A percentile compares a stretch with the other conserved stretches of the same genome.
Conservation (phyloP, 2,888 invertebrate species). For the Petrolisthes cinctipes region DNA sequence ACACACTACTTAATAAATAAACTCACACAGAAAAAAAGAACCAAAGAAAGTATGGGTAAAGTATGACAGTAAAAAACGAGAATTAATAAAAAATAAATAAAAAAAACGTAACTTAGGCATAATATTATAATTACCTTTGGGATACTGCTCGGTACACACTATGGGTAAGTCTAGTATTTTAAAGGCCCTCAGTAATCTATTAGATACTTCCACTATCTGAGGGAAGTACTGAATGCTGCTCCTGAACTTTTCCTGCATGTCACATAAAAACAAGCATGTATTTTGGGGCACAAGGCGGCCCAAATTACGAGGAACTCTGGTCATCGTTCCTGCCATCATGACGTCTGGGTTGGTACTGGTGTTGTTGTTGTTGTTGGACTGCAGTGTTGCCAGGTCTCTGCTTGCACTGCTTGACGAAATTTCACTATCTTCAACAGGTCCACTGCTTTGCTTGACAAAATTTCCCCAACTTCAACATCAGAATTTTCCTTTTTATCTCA, state of each 20-base stretch:
- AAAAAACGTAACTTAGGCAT: neutral
- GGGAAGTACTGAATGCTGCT: conserved; percentile 72
- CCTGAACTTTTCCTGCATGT: conserved; percentile 75
- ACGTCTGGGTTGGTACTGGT: no score
- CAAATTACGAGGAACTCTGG: conserved; percentile 24
- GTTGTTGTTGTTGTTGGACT: no score
- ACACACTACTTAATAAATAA: no score
- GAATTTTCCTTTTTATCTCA: no score
- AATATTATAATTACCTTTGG: conserved; percentile 70
- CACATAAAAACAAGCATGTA: conserved; percentile 74
- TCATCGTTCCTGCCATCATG: conserved; percentile 25
- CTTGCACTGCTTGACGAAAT: no score
- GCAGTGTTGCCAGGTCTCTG: no score
- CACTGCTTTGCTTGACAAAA: no score
- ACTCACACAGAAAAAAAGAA: no score
- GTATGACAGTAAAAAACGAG: no score
- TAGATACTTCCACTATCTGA: conserved; percentile 72
- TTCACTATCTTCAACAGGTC: no score
- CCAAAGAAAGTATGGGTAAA: no score
- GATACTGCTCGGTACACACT: conserved; percentile 76
- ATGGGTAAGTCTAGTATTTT: conserved; percentile 73
- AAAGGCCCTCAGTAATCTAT: conserved; percentile 72
- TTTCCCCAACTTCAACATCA: no score
- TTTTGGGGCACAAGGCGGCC: conserved; percentile 67
- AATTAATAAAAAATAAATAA: neutral